A percentile compares a stretch with the other conserved stretches of the same genome.
phyloP scores from a whole-genome alignment of 2,888 invertebrate species.

The Polyploca ridens region DNA sequence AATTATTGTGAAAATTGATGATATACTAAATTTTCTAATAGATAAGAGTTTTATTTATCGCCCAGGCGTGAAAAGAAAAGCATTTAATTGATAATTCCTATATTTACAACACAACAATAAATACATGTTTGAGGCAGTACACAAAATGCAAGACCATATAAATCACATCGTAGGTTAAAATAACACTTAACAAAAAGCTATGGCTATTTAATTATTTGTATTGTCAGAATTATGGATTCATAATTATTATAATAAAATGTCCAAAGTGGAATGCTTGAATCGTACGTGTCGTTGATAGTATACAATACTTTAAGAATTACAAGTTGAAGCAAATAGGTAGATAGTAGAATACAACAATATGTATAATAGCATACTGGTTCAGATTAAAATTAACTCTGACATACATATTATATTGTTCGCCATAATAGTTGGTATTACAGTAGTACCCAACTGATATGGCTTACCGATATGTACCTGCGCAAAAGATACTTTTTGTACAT shows the following conservation, averaged over 20 bases:
- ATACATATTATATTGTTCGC: too few species aligned
- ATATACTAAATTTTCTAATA: constrained; percentile 81
- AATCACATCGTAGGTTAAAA: not conserved
- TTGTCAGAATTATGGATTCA: not conserved
- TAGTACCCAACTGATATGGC: too few species aligned
- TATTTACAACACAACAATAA: not conserved
- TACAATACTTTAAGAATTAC: not conserved
- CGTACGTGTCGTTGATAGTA: not conserved
- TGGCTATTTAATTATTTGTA: not conserved
- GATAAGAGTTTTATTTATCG: constrained; percentile 57
- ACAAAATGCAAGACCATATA: not conserved
- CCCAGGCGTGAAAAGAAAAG: not conserved
- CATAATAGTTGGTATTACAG: too few species aligned
- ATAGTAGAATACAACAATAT: too few species aligned
- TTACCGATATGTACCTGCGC: too few species aligned
- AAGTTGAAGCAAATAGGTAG: too few species aligned
- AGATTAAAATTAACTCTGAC: too few species aligned
- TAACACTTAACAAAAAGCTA: not conserved
- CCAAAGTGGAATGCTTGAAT: constrained; percentile 1
- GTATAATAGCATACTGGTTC: too few species aligned
- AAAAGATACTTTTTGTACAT: too few species aligned
- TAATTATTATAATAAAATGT: not conserved
- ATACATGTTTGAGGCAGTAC: not conserved
- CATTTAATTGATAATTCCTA: not conserved
- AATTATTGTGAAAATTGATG: constrained; percentile 68